Evolutionary conservation across 2,888 invertebrate species (phyloP).

Genomic region (Scaptodrosophila latifasciaeformis): DNA sequence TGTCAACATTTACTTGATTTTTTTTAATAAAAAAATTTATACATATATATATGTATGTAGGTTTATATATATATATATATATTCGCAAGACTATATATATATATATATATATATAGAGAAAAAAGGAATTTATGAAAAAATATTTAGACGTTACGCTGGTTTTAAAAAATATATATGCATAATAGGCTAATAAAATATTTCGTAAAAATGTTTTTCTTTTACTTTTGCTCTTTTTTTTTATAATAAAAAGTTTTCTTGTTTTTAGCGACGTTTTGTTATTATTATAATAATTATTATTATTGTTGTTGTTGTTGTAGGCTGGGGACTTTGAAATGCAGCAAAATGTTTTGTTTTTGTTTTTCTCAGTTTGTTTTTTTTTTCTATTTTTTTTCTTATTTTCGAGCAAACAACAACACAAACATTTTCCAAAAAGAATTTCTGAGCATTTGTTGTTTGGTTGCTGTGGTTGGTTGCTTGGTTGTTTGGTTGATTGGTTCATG

Average conservation of each 20-base stretch:
- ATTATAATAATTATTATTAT: conserved; percentile 30
- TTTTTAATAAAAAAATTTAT: conserved; percentile 41
- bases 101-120: too few species aligned
- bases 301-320: conserved; percentile 19
- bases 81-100: too few species aligned
- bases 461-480: conserved; percentile 1
- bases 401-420: conserved; percentile 11
- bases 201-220: not conserved
- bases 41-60: conserved; percentile 25
- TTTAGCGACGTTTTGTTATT: conserved; percentile 59
- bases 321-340: conserved; percentile 47
- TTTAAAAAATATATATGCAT: not conserved
- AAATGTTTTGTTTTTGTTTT: conserved; percentile 61
- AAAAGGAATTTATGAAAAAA: not conserved
- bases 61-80: conserved; percentile 19
- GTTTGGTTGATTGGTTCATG: conserved; percentile 4
- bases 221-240: conserved; percentile 23
- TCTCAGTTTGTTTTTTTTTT: conserved; percentile 46
- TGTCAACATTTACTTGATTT: conserved; percentile 21
- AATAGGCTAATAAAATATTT: not conserved
- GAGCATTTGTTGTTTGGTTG: conserved; percentile 15
- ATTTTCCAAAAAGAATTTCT: conserved; percentile 15
- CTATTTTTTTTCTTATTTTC: conserved; percentile 28
- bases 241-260: conserved; percentile 60
- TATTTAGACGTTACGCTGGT: not conserved